Conservation (phyloP, 2,797 vertebrate species). For the Fringilla coelebs region DNA sequence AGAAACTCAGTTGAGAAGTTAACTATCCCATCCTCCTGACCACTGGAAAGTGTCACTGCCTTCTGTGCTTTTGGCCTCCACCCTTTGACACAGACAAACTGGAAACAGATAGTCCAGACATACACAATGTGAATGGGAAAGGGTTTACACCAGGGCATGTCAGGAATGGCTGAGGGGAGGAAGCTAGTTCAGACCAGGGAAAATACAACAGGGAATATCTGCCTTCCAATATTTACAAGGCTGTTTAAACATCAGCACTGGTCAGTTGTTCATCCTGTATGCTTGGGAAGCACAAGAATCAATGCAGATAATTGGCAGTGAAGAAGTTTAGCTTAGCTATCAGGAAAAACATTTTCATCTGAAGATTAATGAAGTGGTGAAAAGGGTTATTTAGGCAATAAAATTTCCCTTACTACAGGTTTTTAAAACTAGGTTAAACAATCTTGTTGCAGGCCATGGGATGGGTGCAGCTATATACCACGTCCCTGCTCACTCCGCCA, state of each 20-base stretch:
- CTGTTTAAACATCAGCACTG: background rate
- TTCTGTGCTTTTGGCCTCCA: background rate
- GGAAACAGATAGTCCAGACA: background rate
- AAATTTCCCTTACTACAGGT: background rate
- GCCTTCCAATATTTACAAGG: background rate
- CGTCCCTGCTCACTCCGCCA: accelerated
- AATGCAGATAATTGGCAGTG: background rate
- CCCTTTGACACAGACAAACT: background rate
- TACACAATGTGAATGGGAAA: background rate
- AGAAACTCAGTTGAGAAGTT: background rate
- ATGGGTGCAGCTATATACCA: background rate
- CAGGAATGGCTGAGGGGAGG: background rate
- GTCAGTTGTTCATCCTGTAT: background rate
- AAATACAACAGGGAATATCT: background rate
- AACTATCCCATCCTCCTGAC: background rate
- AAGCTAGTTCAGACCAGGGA: background rate
- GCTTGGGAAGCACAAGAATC: background rate
- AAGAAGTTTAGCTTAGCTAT: background rate
- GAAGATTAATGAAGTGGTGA: background rate
- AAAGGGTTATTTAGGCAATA: background rate
- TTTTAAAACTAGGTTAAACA: background rate
- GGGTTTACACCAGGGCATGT: background rate
- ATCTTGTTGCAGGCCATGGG: background rate
- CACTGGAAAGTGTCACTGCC: background rate
- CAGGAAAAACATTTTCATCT: background rate